Conservation (phyloP, 2,797 vertebrate genomes). For the Megaceryle alcyon region DNA sequence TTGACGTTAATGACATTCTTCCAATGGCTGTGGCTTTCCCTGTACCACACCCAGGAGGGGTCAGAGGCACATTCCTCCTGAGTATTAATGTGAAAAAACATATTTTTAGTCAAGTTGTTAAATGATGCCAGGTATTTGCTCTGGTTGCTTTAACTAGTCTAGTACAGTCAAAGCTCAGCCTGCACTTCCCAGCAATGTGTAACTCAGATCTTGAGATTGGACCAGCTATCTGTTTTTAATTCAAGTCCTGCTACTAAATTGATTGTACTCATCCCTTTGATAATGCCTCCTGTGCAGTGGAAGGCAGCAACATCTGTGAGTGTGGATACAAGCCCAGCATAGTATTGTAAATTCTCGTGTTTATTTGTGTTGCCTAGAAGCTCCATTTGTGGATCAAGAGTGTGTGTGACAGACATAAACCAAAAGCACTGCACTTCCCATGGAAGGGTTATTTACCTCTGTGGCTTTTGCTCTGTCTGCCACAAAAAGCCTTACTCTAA, state of each 20-base stretch:
- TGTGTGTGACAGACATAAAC: neutral
- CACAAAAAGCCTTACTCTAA: neutral
- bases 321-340: neutral
- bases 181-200: neutral
- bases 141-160: neutral
- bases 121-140: slow-evolving; percentile 7
- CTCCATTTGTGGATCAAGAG: neutral
- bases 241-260: neutral
- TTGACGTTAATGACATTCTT: slow-evolving; percentile 42
- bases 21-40: slow-evolving; percentile 46
- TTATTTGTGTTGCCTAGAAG: slow-evolving; percentile 37
- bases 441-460: neutral
- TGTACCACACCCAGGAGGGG: slow-evolving; percentile 13
- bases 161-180: neutral
- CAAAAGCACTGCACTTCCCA: neutral
- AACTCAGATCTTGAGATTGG: neutral
- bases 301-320: slow-evolving; percentile 1
- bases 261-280: neutral
- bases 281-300: neutral
- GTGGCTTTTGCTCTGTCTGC: neutral
- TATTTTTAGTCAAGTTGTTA: slow-evolving; percentile 9
- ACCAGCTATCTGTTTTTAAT: neutral
- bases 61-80: neutral
- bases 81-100: neutral
- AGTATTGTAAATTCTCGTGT: neutral